Evolutionary conservation across 30 jellyfish, hydroid and myxozoan genomes (phyloP).

Genomic region (Hydractinia echinata): DNA sequence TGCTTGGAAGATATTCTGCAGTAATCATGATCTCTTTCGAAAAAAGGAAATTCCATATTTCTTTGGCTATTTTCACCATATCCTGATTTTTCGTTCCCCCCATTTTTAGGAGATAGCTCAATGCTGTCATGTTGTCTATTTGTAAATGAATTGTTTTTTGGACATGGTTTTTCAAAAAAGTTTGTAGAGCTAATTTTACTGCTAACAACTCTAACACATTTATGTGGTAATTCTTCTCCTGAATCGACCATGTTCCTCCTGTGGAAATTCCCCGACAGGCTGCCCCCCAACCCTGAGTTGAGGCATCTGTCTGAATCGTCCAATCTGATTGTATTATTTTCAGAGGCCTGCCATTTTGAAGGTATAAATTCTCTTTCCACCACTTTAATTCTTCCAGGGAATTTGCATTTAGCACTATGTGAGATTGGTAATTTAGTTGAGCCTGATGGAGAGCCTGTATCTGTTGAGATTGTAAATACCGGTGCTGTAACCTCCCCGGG

Average conservation of each 20-base stretch:
- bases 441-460: neutral
- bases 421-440: neutral
- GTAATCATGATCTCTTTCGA: constrained; percentile 43
- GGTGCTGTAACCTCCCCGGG: constrained; percentile 12
- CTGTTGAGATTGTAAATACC: constrained; percentile 10
- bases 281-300: constrained; percentile 24
- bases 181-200: constrained; percentile 12
- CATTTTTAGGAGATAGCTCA: constrained; percentile 10
- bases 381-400: constrained; percentile 15
- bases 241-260: constrained; percentile 9
- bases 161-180: neutral
- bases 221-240: constrained; percentile 10
- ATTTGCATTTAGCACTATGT: neutral
- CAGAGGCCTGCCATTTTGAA: constrained; percentile 5
- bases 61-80: constrained; percentile 2
- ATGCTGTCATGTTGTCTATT: constrained; percentile 23
- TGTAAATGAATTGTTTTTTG: constrained; percentile 4
- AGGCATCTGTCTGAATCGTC: constrained; percentile 20
- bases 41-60: constrained; percentile 24
- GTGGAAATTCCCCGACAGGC: neutral
- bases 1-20: constrained; percentile 37
- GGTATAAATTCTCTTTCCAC: constrained; percentile 18
- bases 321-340: neutral
- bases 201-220: constrained; percentile 28
- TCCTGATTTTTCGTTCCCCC: constrained; percentile 7